Percentiles rank a stretch among this genome's conserved stretches.
Conservation (phyloP, 2,797 vertebrate genomes). For the Coccyzus lansbergi region DNA sequence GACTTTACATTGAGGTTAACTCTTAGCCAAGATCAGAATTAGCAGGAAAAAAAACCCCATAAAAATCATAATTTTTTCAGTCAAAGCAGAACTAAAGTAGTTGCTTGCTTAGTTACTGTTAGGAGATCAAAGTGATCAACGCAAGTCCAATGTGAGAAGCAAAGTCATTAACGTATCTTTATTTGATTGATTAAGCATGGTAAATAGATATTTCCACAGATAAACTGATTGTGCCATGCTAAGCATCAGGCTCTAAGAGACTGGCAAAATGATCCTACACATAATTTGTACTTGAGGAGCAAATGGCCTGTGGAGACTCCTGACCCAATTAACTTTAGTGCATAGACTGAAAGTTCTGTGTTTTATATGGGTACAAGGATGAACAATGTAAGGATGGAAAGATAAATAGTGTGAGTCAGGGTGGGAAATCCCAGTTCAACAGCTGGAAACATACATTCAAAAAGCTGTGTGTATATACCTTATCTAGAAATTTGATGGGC, state of each 20-base stretch:
- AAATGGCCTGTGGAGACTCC: background rate
- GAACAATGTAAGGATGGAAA: background rate
- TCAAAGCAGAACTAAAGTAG: background rate
- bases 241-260: background rate
- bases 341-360: background rate
- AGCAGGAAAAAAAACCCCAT: background rate
- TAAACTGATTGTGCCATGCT: background rate
- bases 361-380: background rate
- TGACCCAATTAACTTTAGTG: background rate
- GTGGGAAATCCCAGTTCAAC: background rate
- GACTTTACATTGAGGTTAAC: background rate
- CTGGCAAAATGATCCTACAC: background rate
- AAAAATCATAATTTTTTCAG: background rate
- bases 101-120: background rate
- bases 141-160: background rate
- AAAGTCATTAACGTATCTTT: background rate
- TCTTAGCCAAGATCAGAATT: background rate
- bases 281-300: background rate
- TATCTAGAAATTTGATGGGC: background rate
- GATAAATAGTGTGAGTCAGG: background rate
- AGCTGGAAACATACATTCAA: background rate
- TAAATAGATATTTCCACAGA: background rate
- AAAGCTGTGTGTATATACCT: background rate
- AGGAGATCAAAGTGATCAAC: background rate
- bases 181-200: background rate